Conservation (phyloP, 2,113 vertebrate genomes). For the Lepidothrix coronata region DNA sequence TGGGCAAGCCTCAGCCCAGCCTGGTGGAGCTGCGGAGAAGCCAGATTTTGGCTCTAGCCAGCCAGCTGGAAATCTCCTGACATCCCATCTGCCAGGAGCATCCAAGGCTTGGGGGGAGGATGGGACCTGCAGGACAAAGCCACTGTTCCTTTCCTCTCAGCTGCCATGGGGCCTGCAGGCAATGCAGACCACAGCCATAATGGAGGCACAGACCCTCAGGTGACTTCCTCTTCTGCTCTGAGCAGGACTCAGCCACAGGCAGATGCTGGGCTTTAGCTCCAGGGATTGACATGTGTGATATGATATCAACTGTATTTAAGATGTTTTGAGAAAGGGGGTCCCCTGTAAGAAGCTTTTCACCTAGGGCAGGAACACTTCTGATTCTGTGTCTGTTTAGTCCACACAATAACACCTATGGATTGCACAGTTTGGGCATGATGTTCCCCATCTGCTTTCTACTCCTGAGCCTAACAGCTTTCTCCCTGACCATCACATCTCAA, state of each 20-base stretch:
- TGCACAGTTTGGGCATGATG: no score
- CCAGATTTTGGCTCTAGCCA: not conserved
- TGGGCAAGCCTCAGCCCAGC: not conserved
- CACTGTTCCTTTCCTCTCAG: not conserved
- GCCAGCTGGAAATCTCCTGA: not conserved
- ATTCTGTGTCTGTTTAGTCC: not conserved
- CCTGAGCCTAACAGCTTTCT: not conserved
- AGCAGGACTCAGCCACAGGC: not conserved
- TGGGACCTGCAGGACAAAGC: not conserved
- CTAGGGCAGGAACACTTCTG: not conserved
- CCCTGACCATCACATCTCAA: not conserved
- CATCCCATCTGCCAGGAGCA: rapidly evolving
- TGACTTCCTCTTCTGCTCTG: not conserved
- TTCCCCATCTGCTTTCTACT: not conserved
- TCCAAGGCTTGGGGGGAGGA: not conserved
- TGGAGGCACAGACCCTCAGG: not conserved
- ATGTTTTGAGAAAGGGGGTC: not conserved
- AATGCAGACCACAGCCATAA: not conserved
- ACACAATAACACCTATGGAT: not conserved
- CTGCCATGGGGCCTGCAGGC: not conserved
- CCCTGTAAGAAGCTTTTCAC: not conserved
- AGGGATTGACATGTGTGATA: not conserved
- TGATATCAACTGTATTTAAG: rapidly evolving
- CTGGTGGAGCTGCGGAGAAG: not conserved
- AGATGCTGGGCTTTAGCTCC: not conserved